These are phyloP conservation scores for Agrochola lota DNA, from an alignment of 2,888 invertebrate species.

Conservation along the genomic window DNA sequence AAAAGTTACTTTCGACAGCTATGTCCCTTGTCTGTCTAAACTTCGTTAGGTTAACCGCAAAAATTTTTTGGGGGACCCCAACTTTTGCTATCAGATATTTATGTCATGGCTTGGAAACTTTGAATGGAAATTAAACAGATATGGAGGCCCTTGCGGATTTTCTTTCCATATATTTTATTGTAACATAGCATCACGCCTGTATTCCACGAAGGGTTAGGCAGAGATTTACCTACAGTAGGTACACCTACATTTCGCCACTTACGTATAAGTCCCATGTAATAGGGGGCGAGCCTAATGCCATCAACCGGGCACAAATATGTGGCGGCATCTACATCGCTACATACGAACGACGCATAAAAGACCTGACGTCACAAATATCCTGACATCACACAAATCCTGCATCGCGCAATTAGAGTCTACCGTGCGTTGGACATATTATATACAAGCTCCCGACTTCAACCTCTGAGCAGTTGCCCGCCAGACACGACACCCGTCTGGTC, in stretches of 20 bases:
- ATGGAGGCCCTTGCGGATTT: background rate
- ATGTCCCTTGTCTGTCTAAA: conserved; percentile 37
- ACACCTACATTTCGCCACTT: background rate
- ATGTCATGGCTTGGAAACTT: conserved; percentile 7
- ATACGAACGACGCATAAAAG: no score
- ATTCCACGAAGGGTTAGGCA: background rate
- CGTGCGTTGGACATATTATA: no score
- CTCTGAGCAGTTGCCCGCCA: no score
- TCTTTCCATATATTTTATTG: background rate
- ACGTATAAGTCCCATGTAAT: background rate
- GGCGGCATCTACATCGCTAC: no score
- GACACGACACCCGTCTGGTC: no score
- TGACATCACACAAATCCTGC: no score
- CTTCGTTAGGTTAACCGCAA: conserved; percentile 22
- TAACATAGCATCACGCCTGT: background rate
- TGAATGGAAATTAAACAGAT: background rate
- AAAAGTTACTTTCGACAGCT: conserved; percentile 30
- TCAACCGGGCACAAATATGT: background rate
- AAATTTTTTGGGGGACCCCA: background rate
- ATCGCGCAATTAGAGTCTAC: no score
- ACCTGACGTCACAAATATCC: no score
- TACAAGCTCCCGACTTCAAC: no score
- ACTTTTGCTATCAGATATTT: conserved; percentile 9
- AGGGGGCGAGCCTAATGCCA: background rate
- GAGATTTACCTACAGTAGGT: background rate